Conservation (phyloP, 2,797 vertebrate species). For the Xenopus petersii region DNA sequence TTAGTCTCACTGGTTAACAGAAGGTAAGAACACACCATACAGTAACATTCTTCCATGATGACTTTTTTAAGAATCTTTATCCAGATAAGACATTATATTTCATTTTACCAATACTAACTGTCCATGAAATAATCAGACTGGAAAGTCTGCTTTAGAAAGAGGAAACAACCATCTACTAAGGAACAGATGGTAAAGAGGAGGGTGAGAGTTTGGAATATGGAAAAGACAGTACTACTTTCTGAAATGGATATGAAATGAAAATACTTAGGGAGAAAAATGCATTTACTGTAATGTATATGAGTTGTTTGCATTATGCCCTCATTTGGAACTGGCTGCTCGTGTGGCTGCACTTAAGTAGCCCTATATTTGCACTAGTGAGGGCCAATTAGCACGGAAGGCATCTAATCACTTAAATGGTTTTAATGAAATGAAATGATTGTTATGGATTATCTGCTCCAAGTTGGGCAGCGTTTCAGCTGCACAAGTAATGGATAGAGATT, state of each 20-base stretch:
- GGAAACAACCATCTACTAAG: no score
- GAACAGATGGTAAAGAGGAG: no score
- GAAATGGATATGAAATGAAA: conserved; percentile 8
- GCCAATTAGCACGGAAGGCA: conserved; percentile 35
- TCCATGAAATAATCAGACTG: no score
- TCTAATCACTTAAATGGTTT: conserved; percentile 46
- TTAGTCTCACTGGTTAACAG: no score
- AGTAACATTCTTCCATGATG: no score
- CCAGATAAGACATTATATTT: no score
- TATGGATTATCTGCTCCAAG: conserved; percentile 41
- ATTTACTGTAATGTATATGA: conserved; percentile 2
- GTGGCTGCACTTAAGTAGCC: not conserved
- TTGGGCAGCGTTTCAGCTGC: conserved; percentile 30
- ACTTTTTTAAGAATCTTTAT: no score
- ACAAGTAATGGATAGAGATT: conserved; percentile 28
- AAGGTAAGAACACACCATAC: no score
- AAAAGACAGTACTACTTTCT: not conserved
- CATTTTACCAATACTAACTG: no score
- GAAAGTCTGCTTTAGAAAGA: no score
- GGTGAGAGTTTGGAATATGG: no score
- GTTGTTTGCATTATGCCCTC: conserved; percentile 27
- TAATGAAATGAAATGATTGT: conserved; percentile 48
- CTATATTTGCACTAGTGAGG: conserved; percentile 18
- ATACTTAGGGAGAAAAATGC: conserved; percentile 15
- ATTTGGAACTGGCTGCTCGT: conserved; percentile 10